Evolutionary conservation across 2,888 invertebrate genomes (phyloP), one percentile per base, ranked within the genome.

Genomic region (Phalera bucephala): DNA sequence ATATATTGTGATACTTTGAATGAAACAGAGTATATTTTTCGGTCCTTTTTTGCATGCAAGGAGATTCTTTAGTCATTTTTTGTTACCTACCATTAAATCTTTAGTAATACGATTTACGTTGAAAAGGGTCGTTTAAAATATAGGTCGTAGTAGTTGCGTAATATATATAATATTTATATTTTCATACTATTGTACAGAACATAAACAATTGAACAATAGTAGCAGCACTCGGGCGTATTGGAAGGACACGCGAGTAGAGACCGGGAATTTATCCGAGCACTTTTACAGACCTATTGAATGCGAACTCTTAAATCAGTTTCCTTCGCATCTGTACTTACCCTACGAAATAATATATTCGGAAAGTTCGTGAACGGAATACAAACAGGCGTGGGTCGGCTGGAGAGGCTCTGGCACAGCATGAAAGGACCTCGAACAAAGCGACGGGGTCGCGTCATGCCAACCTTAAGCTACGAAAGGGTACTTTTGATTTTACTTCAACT

Each of bases 291-390:
- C 62, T 64, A 75, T 80, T 80, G 71, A 80, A 84, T 75, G 64
- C 61, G 67, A 59, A 66, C 72, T 77, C 78, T 74, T 83, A 84
- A 83, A 85, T 83, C 83, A 80, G 78, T 80, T 80, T 76, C 71
- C 65, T 74, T 67, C 68, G 69, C 74, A 73, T 78, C 65, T 80
- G 74, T 77, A 80, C 72, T 65, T 66, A 61, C 67, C 67, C 74
- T 67, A 71, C 70, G 66, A 75, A 80, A 84, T 86, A 86, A 86
- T 80, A 79, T 83, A 87, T 85, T 82, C 84, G 67, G 62, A 74
- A 77, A 78, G 78, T 84, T 81, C 83, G 85, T 80, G 85, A 77
- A 82, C 80, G 71, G 81, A 85, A 86, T 85, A 85, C 78, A 82
- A 85, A 86, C 77, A 81, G 63, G 66, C 63, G 45, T 56, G 75